These are phyloP conservation scores for Lordiphosa mommai DNA, from an alignment of 1,140 invertebrate species.

Conservation along the genomic window DNA sequence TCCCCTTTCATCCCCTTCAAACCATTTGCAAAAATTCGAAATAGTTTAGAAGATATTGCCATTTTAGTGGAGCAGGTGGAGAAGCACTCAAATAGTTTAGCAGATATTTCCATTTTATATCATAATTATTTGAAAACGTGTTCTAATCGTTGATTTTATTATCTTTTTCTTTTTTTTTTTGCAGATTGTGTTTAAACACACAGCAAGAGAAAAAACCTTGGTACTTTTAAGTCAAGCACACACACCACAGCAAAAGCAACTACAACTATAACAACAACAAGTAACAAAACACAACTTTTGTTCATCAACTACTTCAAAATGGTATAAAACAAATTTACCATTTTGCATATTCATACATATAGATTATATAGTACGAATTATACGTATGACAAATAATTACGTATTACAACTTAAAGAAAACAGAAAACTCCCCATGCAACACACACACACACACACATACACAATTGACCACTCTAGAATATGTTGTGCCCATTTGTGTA, in stretches of 20 bases:
- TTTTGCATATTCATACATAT: slow-evolving; percentile 7
- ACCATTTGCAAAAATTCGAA: too few species aligned
- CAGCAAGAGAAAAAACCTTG: slow-evolving; percentile 14
- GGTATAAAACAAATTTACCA: slow-evolving; percentile 26
- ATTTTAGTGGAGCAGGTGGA: too few species aligned
- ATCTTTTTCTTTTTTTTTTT: background rate
- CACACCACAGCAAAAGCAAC: slow-evolving; percentile 16
- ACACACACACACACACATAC: background rate
- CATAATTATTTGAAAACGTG: too few species aligned
- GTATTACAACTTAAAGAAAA: slow-evolving; percentile 4
- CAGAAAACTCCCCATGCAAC: background rate
- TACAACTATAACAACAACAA: slow-evolving; percentile 1
- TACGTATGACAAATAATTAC: slow-evolving; percentile 26
- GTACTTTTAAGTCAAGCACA: slow-evolving; percentile 21
- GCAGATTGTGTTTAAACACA: slow-evolving; percentile 36
- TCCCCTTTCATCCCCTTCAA: too few species aligned
- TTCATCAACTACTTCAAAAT: slow-evolving; percentile 9
- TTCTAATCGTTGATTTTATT: background rate
- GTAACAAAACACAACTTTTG: slow-evolving; percentile 1
- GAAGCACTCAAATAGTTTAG: too few species aligned
- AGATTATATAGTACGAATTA: slow-evolving; percentile 6
- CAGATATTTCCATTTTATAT: too few species aligned
- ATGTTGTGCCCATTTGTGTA: background rate
- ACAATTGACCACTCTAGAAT: background rate
- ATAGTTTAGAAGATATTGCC: too few species aligned